Base-by-base conservation (phyloP, 2,113 vertebrate species). In the Riparia riparia region DNA sequence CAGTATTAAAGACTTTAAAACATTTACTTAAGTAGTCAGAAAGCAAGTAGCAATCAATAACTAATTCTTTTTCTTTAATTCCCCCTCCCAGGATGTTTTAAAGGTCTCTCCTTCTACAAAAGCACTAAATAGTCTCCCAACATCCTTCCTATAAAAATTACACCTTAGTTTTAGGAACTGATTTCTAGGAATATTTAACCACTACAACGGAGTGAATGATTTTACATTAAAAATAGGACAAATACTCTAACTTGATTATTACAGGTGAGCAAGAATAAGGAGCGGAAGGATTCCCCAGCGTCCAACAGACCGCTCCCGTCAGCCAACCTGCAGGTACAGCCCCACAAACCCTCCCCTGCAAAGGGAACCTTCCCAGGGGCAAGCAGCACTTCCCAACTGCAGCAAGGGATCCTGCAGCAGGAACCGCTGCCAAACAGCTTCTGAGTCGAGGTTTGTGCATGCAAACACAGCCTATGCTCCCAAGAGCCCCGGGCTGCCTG, bases 301-400 rank as follows among this genome's bases (percentile, higher is more conserved):
- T 4, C 41, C 88, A 63, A 24, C 68, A 86, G 49, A 47, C 3
- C 2, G 0, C 24, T 24, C 0, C 34, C 8, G 0, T 26, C 0
- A 26, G n/a, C 18, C 71, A 74, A 20, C 0, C 1, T 3, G 14
- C 26, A 14, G 25, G 64, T 12, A 13, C 42, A 77, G 44, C 32
- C 32, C 10, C 10, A 32, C 14, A 6, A 26, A 3, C 19, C 0
- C 58, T 41, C 41, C 37, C 21, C 25, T 6, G 37, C 32, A 25
- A 31, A 24, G 22, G 0, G 29, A 76, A 41, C 66, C 60, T 66
- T 28, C 64, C 7, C 42, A 58, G 8, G 26, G 77, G 45, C 84
- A 26, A 51, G 26, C 41, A 51, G 29, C 87, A 58, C 29, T 9
- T 10, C 74, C 65, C 47, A 29, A 0, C 39, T 60, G 49, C 84